phyloP scores from a whole-genome alignment of 2,113 vertebrate species.

The Neomonachus schauinslandi region DNA sequence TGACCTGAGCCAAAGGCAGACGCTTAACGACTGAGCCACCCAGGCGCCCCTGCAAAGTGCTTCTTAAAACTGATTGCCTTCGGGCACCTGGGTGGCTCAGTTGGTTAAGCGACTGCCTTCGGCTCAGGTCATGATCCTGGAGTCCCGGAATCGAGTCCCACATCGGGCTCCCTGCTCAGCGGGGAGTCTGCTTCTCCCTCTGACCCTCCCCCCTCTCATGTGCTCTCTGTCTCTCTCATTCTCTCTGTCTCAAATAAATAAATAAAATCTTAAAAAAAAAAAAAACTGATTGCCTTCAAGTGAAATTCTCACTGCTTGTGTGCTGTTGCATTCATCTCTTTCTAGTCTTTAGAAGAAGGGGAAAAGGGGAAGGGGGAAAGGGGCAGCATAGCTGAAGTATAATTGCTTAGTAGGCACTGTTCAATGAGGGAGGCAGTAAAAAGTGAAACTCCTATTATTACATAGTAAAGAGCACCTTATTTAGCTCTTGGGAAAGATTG shows the following conservation, averaged over 20 bases:
- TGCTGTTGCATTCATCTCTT: background rate
- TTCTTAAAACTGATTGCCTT: slow-evolving; percentile 11
- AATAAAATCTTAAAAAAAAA: too few species aligned
- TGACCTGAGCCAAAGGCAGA: too few species aligned
- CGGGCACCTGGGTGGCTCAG: too few species aligned
- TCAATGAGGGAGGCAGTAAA: slow-evolving; percentile 40
- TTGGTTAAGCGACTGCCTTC: too few species aligned
- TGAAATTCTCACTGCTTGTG: background rate
- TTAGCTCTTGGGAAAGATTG: slow-evolving; percentile 66
- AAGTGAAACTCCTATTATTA: slow-evolving; percentile 48
- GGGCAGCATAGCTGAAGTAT: background rate
- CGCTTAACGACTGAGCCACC: too few species aligned
- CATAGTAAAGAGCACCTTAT: slow-evolving; percentile 63
- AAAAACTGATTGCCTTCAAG: slow-evolving; percentile 9
- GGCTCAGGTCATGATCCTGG: too few species aligned
- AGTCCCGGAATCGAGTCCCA: too few species aligned
- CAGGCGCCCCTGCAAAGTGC: background rate
- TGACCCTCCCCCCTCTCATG: too few species aligned
- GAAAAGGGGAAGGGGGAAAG: background rate
- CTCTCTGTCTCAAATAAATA: too few species aligned
- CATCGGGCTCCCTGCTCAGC: too few species aligned
- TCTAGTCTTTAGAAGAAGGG: slow-evolving; percentile 6
- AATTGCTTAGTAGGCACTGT: slow-evolving; percentile 57
- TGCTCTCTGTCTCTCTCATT: too few species aligned
- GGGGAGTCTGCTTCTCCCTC: too few species aligned